Evolutionary conservation across 1,140 invertebrate genomes (phyloP).

Genomic region (Ridgeia piscesae): DNA sequence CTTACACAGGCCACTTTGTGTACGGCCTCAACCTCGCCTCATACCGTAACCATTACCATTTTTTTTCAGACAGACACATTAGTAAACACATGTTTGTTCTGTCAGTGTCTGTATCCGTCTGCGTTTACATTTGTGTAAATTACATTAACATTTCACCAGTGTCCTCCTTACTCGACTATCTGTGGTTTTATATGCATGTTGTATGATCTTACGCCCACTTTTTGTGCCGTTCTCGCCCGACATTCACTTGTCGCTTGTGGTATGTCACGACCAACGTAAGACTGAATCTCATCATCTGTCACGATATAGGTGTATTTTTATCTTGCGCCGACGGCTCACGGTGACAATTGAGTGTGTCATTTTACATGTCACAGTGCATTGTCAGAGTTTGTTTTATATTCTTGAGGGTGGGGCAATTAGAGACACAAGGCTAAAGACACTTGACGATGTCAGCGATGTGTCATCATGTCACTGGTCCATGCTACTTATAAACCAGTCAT

Average conservation of each 20-base stretch:
- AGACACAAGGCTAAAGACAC: not conserved
- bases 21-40: not conserved
- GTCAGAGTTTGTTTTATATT: not conserved
- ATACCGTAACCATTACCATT: not conserved
- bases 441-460: too few species aligned
- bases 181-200: not conserved
- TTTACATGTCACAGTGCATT: not conserved
- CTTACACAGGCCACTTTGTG: not conserved
- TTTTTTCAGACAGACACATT: not conserved
- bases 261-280: not conserved
- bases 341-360: not conserved
- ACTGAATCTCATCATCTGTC: not conserved
- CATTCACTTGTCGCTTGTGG: not conserved
- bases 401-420: not conserved
- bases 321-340: not conserved
- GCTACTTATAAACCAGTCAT: too few species aligned
- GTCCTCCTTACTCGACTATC: not conserved
- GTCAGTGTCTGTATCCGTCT: not conserved
- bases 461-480: too few species aligned
- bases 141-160: not conserved
- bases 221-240: not conserved
- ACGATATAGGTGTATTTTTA: not conserved
- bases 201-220: not conserved
- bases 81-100: not conserved
- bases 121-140: not conserved